Evolutionary conservation across 2,888 invertebrate species (phyloP), one percentile per base, ranked within the genome.

Genomic region (Brachyopa scutellaris): DNA sequence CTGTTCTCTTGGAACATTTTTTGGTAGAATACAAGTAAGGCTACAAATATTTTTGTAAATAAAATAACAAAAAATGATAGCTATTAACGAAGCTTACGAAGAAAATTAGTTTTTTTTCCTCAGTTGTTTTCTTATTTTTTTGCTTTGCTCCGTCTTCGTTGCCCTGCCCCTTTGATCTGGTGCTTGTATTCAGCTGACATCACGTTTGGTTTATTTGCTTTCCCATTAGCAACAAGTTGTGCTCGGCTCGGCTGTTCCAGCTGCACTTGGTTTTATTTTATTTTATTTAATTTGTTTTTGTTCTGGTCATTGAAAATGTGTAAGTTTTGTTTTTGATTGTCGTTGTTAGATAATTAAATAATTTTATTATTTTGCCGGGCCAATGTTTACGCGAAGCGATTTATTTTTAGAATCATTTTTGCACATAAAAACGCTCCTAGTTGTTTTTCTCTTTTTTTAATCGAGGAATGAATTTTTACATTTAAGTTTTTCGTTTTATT

Each of bases 1-100:
- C 33, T 21, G 7, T 59, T 49, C 33, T 49, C 33, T 69, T 59
- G 21, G 17, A 45, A 33, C 33, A 26, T 47, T 38, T 51, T 49
- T 26, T n/a, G 13, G 19, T 21, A 62, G 49, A 31, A 62, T 42
- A 42, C 42, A 13, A 19, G 36, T 23, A 55, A 61, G 29, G 66
- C 49, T 73, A 77, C 59, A 77, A 47, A 72, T 70, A 72, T 77
- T 82, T 80, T 80, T 82, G 82, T 82, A 82, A 82, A 82, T 77
- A 82, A 72, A 59, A 51, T 19, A 33, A 61, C 29, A 72, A 53
- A 36, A 53, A 59, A 59, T 33, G n/a, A 69, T 38, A 53, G 69
- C 80, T 69, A 67, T 62, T 79, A 62, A 76, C 26, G 69, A 69
- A 67, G 79, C 67, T 73, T 26, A 40, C 45, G 38, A 42, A 40